phyloP scores from a whole-genome alignment of 2,113 vertebrate species.

The Poeciliopsis occidentalis region DNA sequence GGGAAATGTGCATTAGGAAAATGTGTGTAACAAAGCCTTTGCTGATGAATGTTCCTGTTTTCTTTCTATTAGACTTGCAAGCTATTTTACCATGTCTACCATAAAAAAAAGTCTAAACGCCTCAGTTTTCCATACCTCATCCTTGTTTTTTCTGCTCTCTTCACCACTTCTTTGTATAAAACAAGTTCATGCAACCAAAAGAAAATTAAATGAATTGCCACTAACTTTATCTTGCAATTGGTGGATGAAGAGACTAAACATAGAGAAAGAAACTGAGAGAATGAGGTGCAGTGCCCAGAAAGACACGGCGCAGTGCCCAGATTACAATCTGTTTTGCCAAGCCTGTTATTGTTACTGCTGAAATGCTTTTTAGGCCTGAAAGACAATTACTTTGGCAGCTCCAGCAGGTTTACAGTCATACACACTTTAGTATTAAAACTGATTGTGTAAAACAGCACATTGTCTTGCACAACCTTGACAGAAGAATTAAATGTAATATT shows the following conservation, averaged over 20 bases:
- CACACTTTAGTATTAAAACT: conserved; percentile 26
- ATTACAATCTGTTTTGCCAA: conserved; percentile 59
- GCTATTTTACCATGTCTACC: conserved; percentile 22
- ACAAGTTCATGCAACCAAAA: conserved; percentile 25
- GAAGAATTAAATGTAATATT: conserved; percentile 33
- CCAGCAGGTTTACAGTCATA: conserved; percentile 39
- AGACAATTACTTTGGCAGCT: conserved; percentile 46
- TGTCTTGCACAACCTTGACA: conserved; percentile 35
- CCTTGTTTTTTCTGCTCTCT: conserved; percentile 19
- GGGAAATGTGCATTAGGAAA: background rate
- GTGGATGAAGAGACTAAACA: conserved; percentile 54
- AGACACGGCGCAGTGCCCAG: conserved; percentile 18
- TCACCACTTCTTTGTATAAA: conserved; percentile 33
- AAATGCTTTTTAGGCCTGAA: conserved; percentile 49
- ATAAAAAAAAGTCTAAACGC: conserved; percentile 6
- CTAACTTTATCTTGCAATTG: conserved; percentile 46
- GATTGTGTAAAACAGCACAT: conserved; percentile 20
- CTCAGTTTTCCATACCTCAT: background rate
- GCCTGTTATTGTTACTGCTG: conserved; percentile 48
- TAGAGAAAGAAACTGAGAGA: conserved; percentile 23
- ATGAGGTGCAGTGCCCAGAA: conserved; percentile 12
- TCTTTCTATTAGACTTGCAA: conserved; percentile 34
- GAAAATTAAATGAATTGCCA: conserved; percentile 48
- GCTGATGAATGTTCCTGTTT: background rate
- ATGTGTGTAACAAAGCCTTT: background rate